Evolutionary conservation across 1,140 invertebrate genomes (phyloP), one percentile per base, ranked within the genome.

Genomic region (Aphelinus atriplicis): DNA sequence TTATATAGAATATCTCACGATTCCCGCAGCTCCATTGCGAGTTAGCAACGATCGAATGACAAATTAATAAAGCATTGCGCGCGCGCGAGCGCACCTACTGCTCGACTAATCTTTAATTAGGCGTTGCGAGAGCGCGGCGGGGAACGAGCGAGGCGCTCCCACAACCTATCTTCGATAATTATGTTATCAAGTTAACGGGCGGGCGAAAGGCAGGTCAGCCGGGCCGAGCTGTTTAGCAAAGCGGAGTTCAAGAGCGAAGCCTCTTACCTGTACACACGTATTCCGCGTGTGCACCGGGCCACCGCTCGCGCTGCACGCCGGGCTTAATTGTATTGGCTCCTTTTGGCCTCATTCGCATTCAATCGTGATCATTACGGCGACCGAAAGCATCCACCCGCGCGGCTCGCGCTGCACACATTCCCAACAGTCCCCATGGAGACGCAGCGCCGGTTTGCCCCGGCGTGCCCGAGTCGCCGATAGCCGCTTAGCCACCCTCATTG

Each of bases 301-400:
- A 7, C 3, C 3, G 7, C 60, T 2, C 10, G 47, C 62, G 3
- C 62, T 64, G 4, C 47, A n/a, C n/a, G n/a, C n/a, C n/a, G n/a
- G n/a, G n/a, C n/a, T n/a, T n/a, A n/a, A n/a, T n/a, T n/a, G n/a
- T n/a, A n/a, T n/a, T n/a, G n/a, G n/a, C n/a, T n/a, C n/a, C n/a
- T n/a, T n/a, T n/a, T n/a, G 46, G 62, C 62, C 62, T 64, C 62
- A 64, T 64, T 64, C 47, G 45, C 62, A 64, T 64, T 64, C 62
- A 47, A 64, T 64, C 62, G 62, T 50, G 62, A 64, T 64, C 62
- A 47, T n/a, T 9, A n/a, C 4, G 45, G 62, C 62, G 46, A 10
- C 62, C 62, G 47, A 50, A 64, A 50, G 62, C 62, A 50, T 64
- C 62, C 47, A 26, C 26, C 26, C 26, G 26, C 26, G 26, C 26